Conservation (phyloP, 2,113 vertebrate species). For the Barbus barbus region DNA sequence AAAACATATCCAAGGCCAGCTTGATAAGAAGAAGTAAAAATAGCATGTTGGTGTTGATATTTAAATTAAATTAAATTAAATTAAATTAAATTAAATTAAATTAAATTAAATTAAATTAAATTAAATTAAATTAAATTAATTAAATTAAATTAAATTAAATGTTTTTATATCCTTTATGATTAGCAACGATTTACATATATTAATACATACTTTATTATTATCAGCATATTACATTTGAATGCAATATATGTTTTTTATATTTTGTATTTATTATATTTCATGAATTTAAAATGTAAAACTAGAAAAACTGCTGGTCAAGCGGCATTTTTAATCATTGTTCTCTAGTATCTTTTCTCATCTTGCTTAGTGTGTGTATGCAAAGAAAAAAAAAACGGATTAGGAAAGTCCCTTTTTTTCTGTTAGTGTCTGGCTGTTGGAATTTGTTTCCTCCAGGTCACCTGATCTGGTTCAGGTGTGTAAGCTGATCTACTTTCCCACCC, state of each 20-base stretch:
- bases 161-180: background rate
- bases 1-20: background rate
- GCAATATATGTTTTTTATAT: too few species aligned
- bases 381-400: background rate
- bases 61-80: background rate
- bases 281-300: background rate
- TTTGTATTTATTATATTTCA: background rate
- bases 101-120: too few species aligned
- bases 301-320: background rate
- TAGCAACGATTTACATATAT: accelerated
- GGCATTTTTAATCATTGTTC: too few species aligned
- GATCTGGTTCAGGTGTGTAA: slow-evolving; percentile 43
- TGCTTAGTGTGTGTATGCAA: background rate
- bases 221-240: background rate
- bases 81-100: background rate
- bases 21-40: background rate
- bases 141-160: background rate
- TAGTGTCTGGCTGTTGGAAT: background rate
- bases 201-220: background rate
- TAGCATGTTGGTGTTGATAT: background rate
- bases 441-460: slow-evolving; percentile 28
- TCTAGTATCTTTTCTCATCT: background rate
- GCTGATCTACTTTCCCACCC: slow-evolving; percentile 37
- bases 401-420: slow-evolving; percentile 15
- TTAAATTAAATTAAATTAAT: too few species aligned